Conservation (phyloP, 2,888 invertebrate genomes). For the Trissolcus brochymenae region DNA sequence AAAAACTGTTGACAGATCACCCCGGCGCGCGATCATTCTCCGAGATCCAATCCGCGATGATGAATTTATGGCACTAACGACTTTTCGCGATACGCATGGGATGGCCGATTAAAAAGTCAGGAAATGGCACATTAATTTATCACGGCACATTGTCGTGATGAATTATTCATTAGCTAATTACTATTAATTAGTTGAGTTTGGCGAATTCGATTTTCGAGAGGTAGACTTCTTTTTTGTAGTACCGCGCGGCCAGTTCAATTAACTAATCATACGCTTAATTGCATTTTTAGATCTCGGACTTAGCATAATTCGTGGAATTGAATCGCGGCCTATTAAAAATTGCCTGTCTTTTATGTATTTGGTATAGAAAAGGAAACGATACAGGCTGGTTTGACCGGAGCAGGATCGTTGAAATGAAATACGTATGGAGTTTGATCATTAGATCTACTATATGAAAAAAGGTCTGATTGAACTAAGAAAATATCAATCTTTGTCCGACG, state of each 20-base stretch:
- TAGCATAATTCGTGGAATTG: constrained; percentile 18
- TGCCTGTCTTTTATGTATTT: constrained; percentile 21
- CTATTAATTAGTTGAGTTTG: too few relatives aligned
- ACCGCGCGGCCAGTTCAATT: background rate
- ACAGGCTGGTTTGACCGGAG: constrained; percentile 44
- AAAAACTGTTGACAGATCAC: constrained; percentile 7
- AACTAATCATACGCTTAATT: background rate
- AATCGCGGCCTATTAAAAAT: constrained; percentile 13
- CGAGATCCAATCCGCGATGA: too few relatives aligned
- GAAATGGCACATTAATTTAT: too few relatives aligned
- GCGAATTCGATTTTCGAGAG: too few relatives aligned
- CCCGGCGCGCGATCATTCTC: too few relatives aligned
- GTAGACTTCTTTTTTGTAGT: background rate
- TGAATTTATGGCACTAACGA: constrained; percentile 2
- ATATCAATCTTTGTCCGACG: too few relatives aligned
- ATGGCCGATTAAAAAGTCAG: too few relatives aligned
- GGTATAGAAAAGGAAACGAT: constrained; percentile 42
- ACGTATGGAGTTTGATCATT: constrained; percentile 27
- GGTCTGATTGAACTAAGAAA: too few relatives aligned
- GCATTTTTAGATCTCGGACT: constrained; percentile 8
- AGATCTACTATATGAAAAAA: background rate
- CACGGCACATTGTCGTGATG: too few relatives aligned
- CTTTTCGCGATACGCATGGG: background rate
- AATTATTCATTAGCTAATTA: too few relatives aligned
- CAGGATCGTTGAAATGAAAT: constrained; percentile 38